A percentile compares a stretch with the other conserved stretches of the same genome.
phyloP scores from a whole-genome alignment of 2,113 vertebrate genomes.

The Osmerus eperlanus region DNA sequence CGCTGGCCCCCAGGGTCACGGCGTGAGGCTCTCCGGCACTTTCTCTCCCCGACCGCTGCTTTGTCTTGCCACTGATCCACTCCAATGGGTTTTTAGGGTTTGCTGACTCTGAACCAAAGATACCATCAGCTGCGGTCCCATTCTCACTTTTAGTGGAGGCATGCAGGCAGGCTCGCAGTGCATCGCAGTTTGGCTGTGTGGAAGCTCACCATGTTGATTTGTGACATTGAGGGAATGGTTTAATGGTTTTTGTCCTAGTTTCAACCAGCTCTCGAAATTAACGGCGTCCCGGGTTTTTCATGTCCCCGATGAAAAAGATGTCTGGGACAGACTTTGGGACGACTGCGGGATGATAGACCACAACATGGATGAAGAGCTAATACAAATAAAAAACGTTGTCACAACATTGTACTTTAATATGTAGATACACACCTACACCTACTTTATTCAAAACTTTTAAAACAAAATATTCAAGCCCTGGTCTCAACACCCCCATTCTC shows the following conservation, averaged over 20 bases:
- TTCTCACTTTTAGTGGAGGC: neutral
- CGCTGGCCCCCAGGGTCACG: conserved; percentile 55
- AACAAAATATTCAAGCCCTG: neutral
- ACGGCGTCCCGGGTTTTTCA: too few species aligned
- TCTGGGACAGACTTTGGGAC: too few species aligned
- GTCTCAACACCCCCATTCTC: conserved; percentile 3
- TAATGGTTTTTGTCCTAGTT: too few species aligned
- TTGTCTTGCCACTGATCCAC: conserved; percentile 32
- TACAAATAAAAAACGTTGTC: too few species aligned
- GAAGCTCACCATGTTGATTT: neutral
- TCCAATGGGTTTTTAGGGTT: conserved; percentile 42
- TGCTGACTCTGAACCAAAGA: conserved; percentile 53
- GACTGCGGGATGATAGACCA: too few species aligned
- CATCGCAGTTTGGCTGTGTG: neutral
- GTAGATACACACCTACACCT: too few species aligned
- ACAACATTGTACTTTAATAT: too few species aligned
- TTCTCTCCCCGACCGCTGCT: conserved; percentile 41
- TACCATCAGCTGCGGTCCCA: neutral
- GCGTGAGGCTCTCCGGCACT: conserved; percentile 54
- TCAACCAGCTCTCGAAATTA: too few species aligned
- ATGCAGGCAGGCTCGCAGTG: too few species aligned
- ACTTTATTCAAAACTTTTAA: too few species aligned
- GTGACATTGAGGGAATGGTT: neutral
- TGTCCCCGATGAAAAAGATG: too few species aligned
- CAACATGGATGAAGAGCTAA: too few species aligned